Percentiles rank a stretch among this genome's conserved stretches.
These are phyloP conservation scores for Andrena camellia DNA, from an alignment of 2,888 invertebrate genomes.

Conservation along the genomic window DNA sequence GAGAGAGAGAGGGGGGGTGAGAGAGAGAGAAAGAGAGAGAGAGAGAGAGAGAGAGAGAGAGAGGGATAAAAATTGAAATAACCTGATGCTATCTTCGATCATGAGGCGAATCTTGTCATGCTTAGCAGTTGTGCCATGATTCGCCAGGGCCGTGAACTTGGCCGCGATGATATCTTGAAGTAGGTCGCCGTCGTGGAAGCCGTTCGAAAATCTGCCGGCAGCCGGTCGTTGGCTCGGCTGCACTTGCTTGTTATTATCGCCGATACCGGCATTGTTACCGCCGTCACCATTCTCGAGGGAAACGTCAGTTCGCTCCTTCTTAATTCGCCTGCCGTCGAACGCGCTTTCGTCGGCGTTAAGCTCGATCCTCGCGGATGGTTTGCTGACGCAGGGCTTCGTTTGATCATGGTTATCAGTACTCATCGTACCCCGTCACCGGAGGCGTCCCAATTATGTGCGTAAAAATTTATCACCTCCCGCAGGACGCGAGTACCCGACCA, in stretches of 20 bases:
- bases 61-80: constrained; percentile 63
- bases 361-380: constrained; percentile 65
- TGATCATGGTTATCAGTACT: constrained; percentile 80
- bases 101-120: constrained; percentile 87
- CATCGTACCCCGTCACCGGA: constrained; percentile 75
- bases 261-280: constrained; percentile 60
- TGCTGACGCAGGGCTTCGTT: constrained; percentile 75
- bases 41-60: background rate
- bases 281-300: constrained; percentile 64
- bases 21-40: constrained; percentile 3
- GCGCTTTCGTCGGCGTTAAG: constrained; percentile 68
- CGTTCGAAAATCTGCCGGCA: constrained; percentile 76
- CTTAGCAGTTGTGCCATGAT: constrained; percentile 76
- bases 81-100: constrained; percentile 89
- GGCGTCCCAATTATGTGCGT: constrained; percentile 62
- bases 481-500: constrained; percentile 72
- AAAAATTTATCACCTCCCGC: constrained; percentile 69
- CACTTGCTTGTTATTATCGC: constrained; percentile 52
- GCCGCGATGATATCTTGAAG: constrained; percentile 81
- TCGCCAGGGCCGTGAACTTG: constrained; percentile 77
- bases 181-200: constrained; percentile 80
- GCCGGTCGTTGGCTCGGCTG: constrained; percentile 58
- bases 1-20: background rate
- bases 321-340: constrained; percentile 79
- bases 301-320: constrained; percentile 75